Conservation (phyloP, 2,113 vertebrate genomes). For the Falcunculus frontatus region DNA sequence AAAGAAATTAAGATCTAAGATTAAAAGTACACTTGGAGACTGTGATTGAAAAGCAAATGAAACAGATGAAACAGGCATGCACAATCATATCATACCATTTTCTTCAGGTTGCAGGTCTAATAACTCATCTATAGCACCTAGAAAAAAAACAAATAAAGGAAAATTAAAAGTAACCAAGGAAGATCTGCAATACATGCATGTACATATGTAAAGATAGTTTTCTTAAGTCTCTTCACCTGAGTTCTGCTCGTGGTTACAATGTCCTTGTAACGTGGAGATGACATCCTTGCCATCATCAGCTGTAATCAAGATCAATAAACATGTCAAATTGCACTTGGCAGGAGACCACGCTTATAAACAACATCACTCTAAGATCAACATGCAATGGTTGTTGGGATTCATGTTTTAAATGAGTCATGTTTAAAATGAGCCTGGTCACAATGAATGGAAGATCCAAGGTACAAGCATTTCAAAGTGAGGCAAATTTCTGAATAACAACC, state of each 20-base stretch:
- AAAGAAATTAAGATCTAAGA: background rate
- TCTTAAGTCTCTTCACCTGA: slow-evolving; percentile 61
- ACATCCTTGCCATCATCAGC: slow-evolving; percentile 48
- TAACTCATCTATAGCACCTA: slow-evolving; percentile 70
- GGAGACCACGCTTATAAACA: background rate
- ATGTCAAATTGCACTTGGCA: slow-evolving; percentile 4
- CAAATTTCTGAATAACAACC: background rate
- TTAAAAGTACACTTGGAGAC: background rate
- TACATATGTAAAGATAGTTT: background rate
- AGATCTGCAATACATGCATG: background rate
- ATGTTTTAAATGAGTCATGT: background rate
- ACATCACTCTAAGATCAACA: background rate
- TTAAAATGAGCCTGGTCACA: background rate
- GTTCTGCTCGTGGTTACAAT: slow-evolving; percentile 15
- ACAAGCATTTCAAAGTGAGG: background rate
- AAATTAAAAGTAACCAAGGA: slow-evolving; percentile 13
- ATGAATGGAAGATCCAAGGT: background rate
- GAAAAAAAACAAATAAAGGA: background rate
- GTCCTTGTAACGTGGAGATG: slow-evolving; percentile 43
- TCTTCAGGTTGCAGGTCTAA: slow-evolving; percentile 71
- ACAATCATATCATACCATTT: slow-evolving; percentile 63
- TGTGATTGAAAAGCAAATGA: background rate
- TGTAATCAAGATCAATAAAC: slow-evolving; percentile 37
- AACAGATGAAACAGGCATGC: background rate
- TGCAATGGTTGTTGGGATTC: background rate